Evolutionary conservation across 2,797 vertebrate species (phyloP), one percentile per base, ranked within the genome.

Genomic region (Fistularia tabacaria): DNA sequence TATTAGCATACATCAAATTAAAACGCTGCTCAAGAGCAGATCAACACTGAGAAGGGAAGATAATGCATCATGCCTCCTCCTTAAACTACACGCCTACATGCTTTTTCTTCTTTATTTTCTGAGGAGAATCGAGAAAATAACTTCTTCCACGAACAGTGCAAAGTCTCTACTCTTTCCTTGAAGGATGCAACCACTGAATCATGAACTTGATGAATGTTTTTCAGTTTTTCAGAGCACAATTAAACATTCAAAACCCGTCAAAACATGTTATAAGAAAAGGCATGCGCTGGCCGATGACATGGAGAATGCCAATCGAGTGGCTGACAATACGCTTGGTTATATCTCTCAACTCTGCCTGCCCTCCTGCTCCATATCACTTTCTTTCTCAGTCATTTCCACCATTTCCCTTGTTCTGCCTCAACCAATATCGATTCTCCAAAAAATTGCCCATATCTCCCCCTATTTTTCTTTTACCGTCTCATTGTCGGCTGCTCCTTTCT

Each of bases 1-100:
- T 61, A 76, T 88, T 88, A 82, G 82, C 83, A 87, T 77, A 59
- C 66, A 63, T 77, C 48, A 78, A 85, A 89, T 87, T 78, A 81
- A 74, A 84, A 79, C 73, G 57, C 77, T 56, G 58, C 65, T 76
- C 36, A 12, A 73, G 76, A 76, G 64, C 61, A 64, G 56, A 67
- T 79, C 79, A 25, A 25, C 60, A 59, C 43, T 8, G 43, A 64
- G 55, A 49, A 53, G 39, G 57, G 25, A 51, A 52, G 61, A 70
- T 59, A 72, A 74, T 51, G 58, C 41, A 8, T 12, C 6, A 1
- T 14, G 25, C 51, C 43, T 61, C 55, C 62, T 59, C 59, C 49
- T 62, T 45, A 40, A 9, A 10, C 47, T 53, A 42, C 14, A 57
- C 51, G 13, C 66, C 67, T 48, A 59, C 57, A 41, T 65, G 42